Evolutionary conservation across 2,888 invertebrate genomes (phyloP).

Genomic region (Netelia fuscicornis): DNA sequence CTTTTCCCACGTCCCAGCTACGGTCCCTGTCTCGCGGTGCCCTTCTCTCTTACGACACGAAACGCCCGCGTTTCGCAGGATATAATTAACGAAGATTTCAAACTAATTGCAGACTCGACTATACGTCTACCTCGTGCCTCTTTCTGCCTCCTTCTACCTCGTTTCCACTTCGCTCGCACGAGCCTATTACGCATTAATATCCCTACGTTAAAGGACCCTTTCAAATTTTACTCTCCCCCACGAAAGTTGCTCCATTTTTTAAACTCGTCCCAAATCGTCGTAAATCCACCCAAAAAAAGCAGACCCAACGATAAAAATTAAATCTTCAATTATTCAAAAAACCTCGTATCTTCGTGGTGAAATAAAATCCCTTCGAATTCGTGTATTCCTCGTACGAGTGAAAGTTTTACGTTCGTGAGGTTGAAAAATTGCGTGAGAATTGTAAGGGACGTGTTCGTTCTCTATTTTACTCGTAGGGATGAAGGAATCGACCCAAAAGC

Average conservation of each 20-base stretch:
- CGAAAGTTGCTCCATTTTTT: too few species aligned
- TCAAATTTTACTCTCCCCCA: too few species aligned
- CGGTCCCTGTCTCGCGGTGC: conserved; percentile 27
- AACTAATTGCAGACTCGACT: conserved; percentile 40
- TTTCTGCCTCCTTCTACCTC: not conserved
- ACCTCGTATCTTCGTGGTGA: not conserved
- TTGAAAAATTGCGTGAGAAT: conserved; percentile 35
- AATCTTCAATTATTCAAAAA: conserved; percentile 1
- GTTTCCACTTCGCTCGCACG: not conserved
- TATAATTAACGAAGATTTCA: conserved; percentile 56
- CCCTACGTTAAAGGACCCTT: too few species aligned
- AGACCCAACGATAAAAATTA: not conserved
- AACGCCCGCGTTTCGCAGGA: conserved; percentile 41
- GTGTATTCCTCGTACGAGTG: not conserved
- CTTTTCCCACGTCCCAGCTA: conserved; percentile 25
- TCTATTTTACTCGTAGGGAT: not conserved
- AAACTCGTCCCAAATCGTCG: too few species aligned
- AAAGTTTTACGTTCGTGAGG: too few species aligned
- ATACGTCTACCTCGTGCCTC: not conserved
- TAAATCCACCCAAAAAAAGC: not conserved
- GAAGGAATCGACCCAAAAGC: not conserved
- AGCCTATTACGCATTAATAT: not conserved
- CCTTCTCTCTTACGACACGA: conserved; percentile 26
- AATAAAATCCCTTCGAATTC: conserved; percentile 7
- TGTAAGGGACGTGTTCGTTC: conserved; percentile 11